Percentiles rank a stretch among this genome's conserved stretches.
These are phyloP conservation scores for Pachydiplax longipennis DNA, from an alignment of 2,888 invertebrate species.

Conservation along the genomic window DNA sequence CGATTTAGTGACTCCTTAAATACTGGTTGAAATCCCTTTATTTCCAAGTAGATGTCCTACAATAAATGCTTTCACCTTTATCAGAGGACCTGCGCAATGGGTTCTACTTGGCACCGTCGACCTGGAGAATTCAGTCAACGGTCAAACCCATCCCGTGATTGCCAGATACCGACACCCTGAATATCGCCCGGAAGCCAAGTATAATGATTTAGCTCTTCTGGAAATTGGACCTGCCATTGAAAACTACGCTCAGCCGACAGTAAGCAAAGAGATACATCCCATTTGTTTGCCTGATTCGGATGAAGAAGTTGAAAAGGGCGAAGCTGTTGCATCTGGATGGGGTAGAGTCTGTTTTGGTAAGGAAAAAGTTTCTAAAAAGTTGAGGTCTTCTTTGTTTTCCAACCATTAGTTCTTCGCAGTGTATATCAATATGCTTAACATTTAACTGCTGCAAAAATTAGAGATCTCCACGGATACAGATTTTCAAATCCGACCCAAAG, in stretches of 20 bases:
- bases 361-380: too few relatives aligned
- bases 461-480: too few relatives aligned
- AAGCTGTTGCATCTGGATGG: slow-evolving; percentile 43
- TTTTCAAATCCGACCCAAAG: too few relatives aligned
- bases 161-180: neutral
- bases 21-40: too few relatives aligned
- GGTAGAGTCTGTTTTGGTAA: slow-evolving; percentile 5
- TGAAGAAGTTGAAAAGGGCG: neutral
- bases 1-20: too few relatives aligned
- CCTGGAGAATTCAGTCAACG: neutral
- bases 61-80: neutral
- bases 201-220: slow-evolving; percentile 17
- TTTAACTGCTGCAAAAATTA: too few relatives aligned
- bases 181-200: neutral
- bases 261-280: slow-evolving; percentile 5
- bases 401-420: too few relatives aligned
- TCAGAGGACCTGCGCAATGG: neutral
- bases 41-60: too few relatives aligned
- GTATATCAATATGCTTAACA: too few relatives aligned
- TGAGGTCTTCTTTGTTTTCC: too few relatives aligned
- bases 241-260: neutral
- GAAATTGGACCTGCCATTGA: slow-evolving; percentile 12
- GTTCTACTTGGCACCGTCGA: neutral
- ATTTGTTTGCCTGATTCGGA: neutral
- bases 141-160: neutral